Conservation (phyloP, 2,797 vertebrate genomes). For the Lepilemur septentrionalis region DNA sequence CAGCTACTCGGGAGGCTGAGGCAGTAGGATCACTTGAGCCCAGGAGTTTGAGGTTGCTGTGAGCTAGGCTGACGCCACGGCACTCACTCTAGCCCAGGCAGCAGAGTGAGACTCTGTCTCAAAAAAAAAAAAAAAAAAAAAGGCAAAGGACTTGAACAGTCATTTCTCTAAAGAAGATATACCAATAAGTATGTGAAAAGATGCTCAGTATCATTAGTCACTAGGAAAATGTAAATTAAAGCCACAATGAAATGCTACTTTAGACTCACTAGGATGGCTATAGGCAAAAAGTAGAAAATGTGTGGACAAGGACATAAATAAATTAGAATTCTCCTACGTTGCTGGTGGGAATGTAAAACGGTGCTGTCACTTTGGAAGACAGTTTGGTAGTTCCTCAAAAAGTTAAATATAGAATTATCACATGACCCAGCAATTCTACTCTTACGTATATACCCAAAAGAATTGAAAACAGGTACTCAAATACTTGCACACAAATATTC, state of each 20-base stretch:
- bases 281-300: background rate
- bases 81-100: too few relatives aligned
- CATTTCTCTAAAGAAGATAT: background rate
- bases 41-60: too few relatives aligned
- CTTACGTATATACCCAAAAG: background rate
- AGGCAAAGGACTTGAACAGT: background rate
- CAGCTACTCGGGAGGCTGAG: too few relatives aligned
- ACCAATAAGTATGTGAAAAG: background rate
- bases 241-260: background rate
- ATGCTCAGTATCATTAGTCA: background rate
- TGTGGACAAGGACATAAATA: background rate
- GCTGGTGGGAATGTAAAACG: background rate
- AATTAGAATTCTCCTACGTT: background rate
- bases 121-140: too few relatives aligned
- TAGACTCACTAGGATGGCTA: background rate
- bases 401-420: background rate
- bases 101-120: too few relatives aligned
- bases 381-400: background rate
- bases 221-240: background rate
- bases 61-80: too few relatives aligned
- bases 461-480: background rate
- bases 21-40: too few relatives aligned
- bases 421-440: background rate
- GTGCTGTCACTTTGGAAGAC: background rate
- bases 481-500: background rate